Evolutionary conservation across 53 echinoderm and acorn worm species (phyloP).

Genomic region (Paracentrotus lividus): DNA sequence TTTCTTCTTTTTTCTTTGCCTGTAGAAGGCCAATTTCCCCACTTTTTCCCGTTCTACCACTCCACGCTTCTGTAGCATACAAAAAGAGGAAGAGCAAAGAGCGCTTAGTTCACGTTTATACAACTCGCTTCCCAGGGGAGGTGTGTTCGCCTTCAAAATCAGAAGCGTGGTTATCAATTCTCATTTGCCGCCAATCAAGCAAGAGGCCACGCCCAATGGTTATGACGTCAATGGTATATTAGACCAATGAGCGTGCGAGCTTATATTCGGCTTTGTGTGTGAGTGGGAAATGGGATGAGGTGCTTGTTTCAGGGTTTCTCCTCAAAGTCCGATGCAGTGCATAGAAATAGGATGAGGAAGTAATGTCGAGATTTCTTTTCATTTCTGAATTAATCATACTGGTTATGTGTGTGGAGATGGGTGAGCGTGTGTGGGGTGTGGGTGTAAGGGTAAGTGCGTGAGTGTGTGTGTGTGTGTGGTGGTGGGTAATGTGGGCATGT

Average conservation of each 20-base stretch:
- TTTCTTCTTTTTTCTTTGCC: constrained; percentile 55
- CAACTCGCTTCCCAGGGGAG: constrained; percentile 59
- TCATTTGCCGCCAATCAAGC: constrained; percentile 52
- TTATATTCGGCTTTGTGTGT: constrained; percentile 11
- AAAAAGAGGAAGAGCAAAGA: constrained; percentile 40
- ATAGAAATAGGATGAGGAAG: not conserved
- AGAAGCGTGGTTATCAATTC: constrained; percentile 50
- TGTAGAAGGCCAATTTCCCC: constrained; percentile 41
- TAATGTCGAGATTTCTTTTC: not conserved
- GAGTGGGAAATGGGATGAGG: not conserved
- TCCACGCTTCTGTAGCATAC: constrained; percentile 18
- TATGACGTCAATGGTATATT: constrained; percentile 59
- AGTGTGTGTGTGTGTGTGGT: no score
- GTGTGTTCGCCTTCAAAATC: constrained; percentile 43
- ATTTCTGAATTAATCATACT: not conserved
- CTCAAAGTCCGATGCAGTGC: constrained; percentile 7
- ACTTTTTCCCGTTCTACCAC: constrained; percentile 51
- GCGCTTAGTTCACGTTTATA: constrained; percentile 44
- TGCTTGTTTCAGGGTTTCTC: constrained; percentile 7
- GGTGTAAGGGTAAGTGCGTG: no score
- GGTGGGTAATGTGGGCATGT: no score
- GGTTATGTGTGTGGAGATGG: no score
- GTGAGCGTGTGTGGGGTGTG: no score
- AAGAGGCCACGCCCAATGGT: not conserved
- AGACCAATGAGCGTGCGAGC: constrained; percentile 26